Percentiles rank a stretch among this genome's conserved stretches.
These are phyloP conservation scores for Dolichallabes microphthalmus DNA, from an alignment of 2,113 vertebrate species.

Conservation along the genomic window DNA sequence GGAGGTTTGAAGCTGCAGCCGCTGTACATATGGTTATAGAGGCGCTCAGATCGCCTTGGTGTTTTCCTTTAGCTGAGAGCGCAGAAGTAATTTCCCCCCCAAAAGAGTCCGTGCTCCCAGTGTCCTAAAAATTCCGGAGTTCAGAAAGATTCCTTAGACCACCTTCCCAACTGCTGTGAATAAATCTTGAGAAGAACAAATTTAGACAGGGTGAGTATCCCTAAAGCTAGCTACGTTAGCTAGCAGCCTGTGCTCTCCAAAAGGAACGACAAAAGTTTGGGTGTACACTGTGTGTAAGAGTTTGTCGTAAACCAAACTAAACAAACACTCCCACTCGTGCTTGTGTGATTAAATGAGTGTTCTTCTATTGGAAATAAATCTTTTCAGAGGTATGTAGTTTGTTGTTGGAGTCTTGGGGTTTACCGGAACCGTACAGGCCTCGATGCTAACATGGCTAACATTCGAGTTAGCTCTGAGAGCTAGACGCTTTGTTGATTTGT, in stretches of 20 bases:
- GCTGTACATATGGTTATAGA: constrained; percentile 55
- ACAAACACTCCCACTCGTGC: background rate
- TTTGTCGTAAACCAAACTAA: background rate
- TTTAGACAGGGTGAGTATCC: constrained; percentile 66
- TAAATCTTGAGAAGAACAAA: constrained; percentile 56
- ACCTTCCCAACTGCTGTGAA: constrained; percentile 56
- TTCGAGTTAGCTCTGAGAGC: background rate
- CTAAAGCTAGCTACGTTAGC: constrained; percentile 46
- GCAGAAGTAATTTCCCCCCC: constrained; percentile 45
- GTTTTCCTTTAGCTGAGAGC: constrained; percentile 52
- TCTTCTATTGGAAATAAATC: background rate
- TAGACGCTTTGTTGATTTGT: background rate
- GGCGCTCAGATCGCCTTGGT: constrained; percentile 51
- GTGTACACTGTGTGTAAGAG: background rate
- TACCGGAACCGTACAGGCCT: constrained; percentile 55
- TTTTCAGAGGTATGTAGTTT: constrained; percentile 7
- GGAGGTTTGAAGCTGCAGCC: constrained; percentile 61
- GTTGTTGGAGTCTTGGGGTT: constrained; percentile 45
- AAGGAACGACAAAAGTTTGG: constrained; percentile 5
- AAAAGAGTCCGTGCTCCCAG: constrained; percentile 43
- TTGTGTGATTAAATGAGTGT: background rate
- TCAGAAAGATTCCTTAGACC: constrained; percentile 54
- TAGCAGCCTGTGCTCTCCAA: constrained; percentile 31
- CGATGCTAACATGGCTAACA: constrained; percentile 10
- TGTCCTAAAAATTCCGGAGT: constrained; percentile 42